Conservation (phyloP, 2,113 vertebrate genomes). For the Sapajus apella region DNA sequence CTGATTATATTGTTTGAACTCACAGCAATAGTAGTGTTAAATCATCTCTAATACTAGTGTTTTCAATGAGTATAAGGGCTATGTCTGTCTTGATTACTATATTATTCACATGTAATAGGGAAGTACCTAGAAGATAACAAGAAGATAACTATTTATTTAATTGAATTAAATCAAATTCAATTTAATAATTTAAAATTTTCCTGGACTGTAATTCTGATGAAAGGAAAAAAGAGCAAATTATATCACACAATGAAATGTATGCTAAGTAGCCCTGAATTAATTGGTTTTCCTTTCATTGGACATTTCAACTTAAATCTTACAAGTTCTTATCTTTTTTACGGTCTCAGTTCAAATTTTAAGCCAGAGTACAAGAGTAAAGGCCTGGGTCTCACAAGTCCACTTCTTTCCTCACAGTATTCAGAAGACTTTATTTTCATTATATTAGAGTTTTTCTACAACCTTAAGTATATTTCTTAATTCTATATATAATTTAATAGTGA, state of each 20-base stretch:
- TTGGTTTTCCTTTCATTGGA: background rate
- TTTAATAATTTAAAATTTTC: slow-evolving; percentile 6
- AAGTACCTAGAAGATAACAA: background rate
- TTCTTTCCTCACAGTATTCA: background rate
- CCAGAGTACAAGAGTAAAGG: background rate
- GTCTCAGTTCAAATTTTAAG: background rate
- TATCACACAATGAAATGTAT: slow-evolving; percentile 17
- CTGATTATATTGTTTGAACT: background rate
- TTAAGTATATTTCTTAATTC: background rate
- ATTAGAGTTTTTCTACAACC: background rate
- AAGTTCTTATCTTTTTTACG: background rate
- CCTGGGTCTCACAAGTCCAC: background rate
- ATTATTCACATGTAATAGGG: background rate
- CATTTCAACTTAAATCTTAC: background rate
- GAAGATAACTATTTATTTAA: slow-evolving; percentile 33
- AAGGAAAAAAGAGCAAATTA: slow-evolving; percentile 3
- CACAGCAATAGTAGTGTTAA: background rate
- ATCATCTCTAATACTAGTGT: background rate
- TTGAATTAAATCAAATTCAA: slow-evolving; percentile 41
- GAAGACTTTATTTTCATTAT: background rate
- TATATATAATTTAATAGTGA: background rate
- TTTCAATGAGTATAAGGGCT: background rate
- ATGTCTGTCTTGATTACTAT: slow-evolving; percentile 1
- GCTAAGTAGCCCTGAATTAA: background rate
- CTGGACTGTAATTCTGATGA: background rate